These are phyloP conservation scores for Lepus timidus DNA, from an alignment of 2,113 vertebrate species.

Conservation along the genomic window DNA sequence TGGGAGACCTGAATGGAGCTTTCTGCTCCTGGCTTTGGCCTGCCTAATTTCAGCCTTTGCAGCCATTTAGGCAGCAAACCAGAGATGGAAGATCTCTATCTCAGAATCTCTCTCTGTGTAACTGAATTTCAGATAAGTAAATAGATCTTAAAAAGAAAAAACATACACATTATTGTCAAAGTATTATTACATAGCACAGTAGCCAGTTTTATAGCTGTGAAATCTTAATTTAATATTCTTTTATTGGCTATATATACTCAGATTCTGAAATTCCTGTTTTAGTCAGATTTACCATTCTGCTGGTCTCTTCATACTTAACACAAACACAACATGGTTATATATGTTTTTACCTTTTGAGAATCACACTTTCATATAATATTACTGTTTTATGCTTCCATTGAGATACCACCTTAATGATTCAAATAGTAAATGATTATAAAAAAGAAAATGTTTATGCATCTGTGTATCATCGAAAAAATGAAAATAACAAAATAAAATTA, in stretches of 20 bases:
- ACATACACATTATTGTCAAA: not conserved
- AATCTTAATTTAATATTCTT: slow-evolving; percentile 29
- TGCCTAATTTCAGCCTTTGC: too few relatives aligned
- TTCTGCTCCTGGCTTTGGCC: too few relatives aligned
- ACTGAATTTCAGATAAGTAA: too few relatives aligned
- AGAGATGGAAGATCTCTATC: too few relatives aligned
- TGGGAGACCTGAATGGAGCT: too few relatives aligned
- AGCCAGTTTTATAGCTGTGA: not conserved
- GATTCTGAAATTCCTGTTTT: slow-evolving; percentile 22
- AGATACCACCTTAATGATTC: not conserved
- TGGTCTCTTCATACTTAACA: not conserved
- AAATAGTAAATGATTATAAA: not conserved
- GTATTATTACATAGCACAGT: not conserved
- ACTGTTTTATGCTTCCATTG: slow-evolving; percentile 29
- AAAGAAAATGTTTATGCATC: not conserved
- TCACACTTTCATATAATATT: not conserved
- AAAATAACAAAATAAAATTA: slow-evolving; percentile 14
- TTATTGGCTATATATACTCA: not conserved
- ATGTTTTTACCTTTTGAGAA: slow-evolving; percentile 34
- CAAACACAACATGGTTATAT: not conserved
- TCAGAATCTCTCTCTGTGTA: too few relatives aligned
- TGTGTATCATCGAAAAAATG: not conserved
- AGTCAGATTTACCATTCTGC: not conserved
- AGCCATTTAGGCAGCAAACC: too few relatives aligned
- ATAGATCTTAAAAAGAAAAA: not conserved